phyloP scores from a whole-genome alignment of 2,113 vertebrate species.

The Lophochroa leadbeateri region DNA sequence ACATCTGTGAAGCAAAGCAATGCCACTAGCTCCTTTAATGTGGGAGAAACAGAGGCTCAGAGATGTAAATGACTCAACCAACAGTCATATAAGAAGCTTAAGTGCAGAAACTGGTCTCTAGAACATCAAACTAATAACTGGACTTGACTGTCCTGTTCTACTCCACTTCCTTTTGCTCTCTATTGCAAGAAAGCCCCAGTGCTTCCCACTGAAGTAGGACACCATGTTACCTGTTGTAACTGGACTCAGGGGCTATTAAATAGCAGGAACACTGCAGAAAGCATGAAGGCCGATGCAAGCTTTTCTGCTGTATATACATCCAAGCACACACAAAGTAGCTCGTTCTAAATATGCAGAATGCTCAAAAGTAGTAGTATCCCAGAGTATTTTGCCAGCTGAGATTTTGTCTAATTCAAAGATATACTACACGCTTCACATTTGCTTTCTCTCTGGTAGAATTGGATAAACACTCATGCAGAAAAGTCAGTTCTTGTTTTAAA shows the following conservation, averaged over 20 bases:
- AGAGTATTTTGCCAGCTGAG: neutral
- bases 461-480: neutral
- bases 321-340: rapidly evolving
- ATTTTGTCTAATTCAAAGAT: neutral
- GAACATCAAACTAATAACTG: neutral
- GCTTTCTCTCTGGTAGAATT: neutral
- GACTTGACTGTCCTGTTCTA: neutral
- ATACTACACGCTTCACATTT: neutral
- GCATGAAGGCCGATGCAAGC: neutral
- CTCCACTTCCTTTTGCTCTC: neutral
- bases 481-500: neutral
- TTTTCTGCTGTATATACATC: neutral
- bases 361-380: neutral
- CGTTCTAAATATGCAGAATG: neutral
- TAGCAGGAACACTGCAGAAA: neutral
- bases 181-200: neutral
- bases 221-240: neutral
- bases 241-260: neutral
- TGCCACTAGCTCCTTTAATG: neutral
- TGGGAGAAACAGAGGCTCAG: neutral
- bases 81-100: neutral
- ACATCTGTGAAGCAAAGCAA: neutral
- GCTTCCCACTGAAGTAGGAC: neutral
- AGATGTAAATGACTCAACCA: neutral
- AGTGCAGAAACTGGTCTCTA: neutral